Conservation (phyloP, 2,797 vertebrate genomes). For the Sebastes oblongus region DNA sequence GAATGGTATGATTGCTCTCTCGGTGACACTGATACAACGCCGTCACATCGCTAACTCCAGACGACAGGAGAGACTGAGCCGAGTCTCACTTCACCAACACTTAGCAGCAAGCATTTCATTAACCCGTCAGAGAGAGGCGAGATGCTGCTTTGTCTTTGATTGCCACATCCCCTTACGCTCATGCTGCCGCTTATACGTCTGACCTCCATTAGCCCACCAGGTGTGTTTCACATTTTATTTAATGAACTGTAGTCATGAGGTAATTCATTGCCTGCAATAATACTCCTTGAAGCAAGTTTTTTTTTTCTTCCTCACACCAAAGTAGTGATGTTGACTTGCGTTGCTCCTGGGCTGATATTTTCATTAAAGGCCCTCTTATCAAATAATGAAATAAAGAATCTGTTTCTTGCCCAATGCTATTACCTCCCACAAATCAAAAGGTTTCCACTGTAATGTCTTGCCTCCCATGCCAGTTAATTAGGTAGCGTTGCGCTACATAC, state of each 20-base stretch:
- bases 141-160: slow-evolving; percentile 68
- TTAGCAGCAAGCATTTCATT: slow-evolving; percentile 66
- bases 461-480: slow-evolving; percentile 80
- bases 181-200: slow-evolving; percentile 57
- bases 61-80: slow-evolving; percentile 27
- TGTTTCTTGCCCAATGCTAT: slow-evolving; percentile 77
- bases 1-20: slow-evolving; percentile 74
- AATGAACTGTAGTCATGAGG: slow-evolving; percentile 77
- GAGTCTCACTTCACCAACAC: slow-evolving; percentile 27
- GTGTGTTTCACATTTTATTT: slow-evolving; percentile 80
- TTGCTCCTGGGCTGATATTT: slow-evolving; percentile 84
- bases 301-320: slow-evolving; percentile 45
- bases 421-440: slow-evolving; percentile 82
- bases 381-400: slow-evolving; percentile 87
- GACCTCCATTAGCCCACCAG: slow-evolving; percentile 79
- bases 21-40: slow-evolving; percentile 68
- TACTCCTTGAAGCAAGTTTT: slow-evolving; percentile 65
- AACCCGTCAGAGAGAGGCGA: slow-evolving; percentile 56
- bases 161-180: slow-evolving; percentile 58
- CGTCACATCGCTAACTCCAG: slow-evolving; percentile 41
- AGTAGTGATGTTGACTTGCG: slow-evolving; percentile 70
- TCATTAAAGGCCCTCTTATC: slow-evolving; percentile 85
- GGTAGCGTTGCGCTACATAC: slow-evolving; percentile 70
- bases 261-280: slow-evolving; percentile 67
- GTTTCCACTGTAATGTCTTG: slow-evolving; percentile 76